Percentiles rank a stretch among this genome's conserved stretches.
Conservation (phyloP, 2,888 invertebrate species). For the Corythucha ciliata region DNA sequence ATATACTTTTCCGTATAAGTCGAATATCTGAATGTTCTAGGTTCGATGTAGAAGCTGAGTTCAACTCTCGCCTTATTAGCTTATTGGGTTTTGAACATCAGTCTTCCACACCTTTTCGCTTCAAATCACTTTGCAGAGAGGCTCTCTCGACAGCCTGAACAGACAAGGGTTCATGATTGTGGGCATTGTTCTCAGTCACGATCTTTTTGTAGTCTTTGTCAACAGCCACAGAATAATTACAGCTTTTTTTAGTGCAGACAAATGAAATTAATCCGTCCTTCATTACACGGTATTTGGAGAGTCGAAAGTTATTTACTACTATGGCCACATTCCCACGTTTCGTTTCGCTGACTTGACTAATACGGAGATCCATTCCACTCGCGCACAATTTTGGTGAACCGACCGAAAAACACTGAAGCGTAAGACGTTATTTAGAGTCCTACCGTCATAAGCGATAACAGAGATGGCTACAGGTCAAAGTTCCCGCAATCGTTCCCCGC, state of each 20-base stretch:
- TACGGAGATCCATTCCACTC: no score
- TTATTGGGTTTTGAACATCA: constrained; percentile 7
- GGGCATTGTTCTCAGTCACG: constrained; percentile 10
- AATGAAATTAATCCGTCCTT: constrained; percentile 6
- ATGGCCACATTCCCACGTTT: no score
- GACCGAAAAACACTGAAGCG: no score
- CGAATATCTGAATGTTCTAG: constrained; percentile 2
- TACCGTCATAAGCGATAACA: no score
- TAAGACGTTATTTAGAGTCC: no score
- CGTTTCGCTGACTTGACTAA: no score
- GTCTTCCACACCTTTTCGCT: background rate
- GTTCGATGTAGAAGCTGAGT: background rate
- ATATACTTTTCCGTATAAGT: constrained; percentile 1
- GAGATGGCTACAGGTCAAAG: no score
- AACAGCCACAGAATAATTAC: background rate
- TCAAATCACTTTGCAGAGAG: background rate
- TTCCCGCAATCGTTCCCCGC: no score
- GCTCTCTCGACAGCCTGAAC: constrained; percentile 8
- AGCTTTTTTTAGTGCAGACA: constrained; percentile 7
- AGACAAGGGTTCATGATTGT: constrained; percentile 9
- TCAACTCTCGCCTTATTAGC: constrained; percentile 6
- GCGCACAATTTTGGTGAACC: no score
- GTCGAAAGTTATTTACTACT: no score
- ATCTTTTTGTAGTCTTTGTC: constrained; percentile 9
- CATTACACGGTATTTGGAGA: constrained; percentile 1